phyloP scores from a whole-genome alignment of 2,113 vertebrate species.

The Malurus elegans region DNA sequence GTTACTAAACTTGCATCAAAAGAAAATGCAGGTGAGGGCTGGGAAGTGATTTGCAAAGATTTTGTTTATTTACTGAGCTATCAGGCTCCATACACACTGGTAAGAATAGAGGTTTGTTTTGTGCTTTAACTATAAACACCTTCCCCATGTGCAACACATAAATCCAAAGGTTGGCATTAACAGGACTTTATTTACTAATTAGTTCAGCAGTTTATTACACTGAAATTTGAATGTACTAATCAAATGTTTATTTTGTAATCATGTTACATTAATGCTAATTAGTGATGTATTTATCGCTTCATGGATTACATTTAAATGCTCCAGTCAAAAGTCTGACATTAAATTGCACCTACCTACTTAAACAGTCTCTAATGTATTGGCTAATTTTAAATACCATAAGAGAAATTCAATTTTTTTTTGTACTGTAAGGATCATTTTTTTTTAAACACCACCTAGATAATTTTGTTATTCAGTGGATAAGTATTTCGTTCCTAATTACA shows the following conservation, averaged over 20 bases:
- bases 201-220: conserved; percentile 54
- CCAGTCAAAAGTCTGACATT: conserved; percentile 45
- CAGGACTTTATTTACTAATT: conserved; percentile 59
- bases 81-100: not conserved
- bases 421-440: not conserved
- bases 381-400: not conserved
- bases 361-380: not conserved
- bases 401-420: not conserved
- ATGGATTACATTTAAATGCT: conserved; percentile 64
- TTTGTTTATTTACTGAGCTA: conserved; percentile 15
- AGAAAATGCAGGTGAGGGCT: not conserved
- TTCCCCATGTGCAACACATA: not conserved
- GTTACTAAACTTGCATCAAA: not conserved
- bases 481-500: not conserved
- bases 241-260: conserved; percentile 73
- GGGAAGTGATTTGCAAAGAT: not conserved
- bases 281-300: conserved; percentile 60
- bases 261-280: conserved; percentile 69
- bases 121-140: not conserved
- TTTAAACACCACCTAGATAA: not conserved
- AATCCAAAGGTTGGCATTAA: conserved; percentile 21
- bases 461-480: not conserved
- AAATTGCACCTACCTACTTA: conserved; percentile 38
- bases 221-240: conserved; percentile 71
- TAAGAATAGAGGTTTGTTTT: not conserved